A percentile compares a stretch with the other conserved stretches of the same genome.
These are phyloP conservation scores for Cladorhizidae sp. DNA, from an alignment of 37 sponge, comb jelly and placozoan species.

Conservation along the genomic window DNA sequence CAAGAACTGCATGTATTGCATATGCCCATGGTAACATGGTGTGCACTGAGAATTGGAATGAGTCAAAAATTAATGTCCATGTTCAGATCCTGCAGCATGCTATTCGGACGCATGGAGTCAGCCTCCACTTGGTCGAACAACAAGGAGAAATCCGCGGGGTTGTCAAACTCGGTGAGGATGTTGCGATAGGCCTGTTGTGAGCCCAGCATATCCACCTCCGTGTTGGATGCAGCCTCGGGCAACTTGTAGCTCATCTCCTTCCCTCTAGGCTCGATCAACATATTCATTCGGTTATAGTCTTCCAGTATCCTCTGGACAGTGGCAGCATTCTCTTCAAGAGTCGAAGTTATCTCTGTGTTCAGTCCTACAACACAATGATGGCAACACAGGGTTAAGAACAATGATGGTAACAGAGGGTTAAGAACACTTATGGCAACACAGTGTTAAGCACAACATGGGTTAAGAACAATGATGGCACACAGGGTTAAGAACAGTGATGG, in stretches of 20 bases:
- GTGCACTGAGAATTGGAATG: no score
- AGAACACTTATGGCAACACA: no score
- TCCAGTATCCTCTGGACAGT: conserved; percentile 46
- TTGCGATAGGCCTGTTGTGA: conserved; percentile 59
- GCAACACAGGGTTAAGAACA: no score
- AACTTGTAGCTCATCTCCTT: conserved; percentile 50
- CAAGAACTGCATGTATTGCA: no score
- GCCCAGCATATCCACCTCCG: conserved; percentile 54
- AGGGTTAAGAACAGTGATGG: no score
- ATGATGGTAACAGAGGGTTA: no score
- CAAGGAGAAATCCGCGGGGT: conserved; percentile 42
- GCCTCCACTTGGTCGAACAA: conserved; percentile 70
- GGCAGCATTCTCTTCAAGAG: conserved; percentile 46
- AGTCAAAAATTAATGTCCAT: no score
- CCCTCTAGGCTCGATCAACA: background rate
- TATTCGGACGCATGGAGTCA: conserved; percentile 33
- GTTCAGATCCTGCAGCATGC: conserved; percentile 15
- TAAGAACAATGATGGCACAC: no score
- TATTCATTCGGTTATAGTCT: conserved; percentile 32
- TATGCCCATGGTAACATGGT: no score
- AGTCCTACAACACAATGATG: no score
- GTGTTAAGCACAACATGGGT: no score
- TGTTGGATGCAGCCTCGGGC: conserved; percentile 40
- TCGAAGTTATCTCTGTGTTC: background rate
- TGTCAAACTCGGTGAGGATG: conserved; percentile 47